Percentiles rank a stretch among this genome's conserved stretches.
Conservation (phyloP, 2,797 vertebrate genomes). For the Eurystomus glaucurus region DNA sequence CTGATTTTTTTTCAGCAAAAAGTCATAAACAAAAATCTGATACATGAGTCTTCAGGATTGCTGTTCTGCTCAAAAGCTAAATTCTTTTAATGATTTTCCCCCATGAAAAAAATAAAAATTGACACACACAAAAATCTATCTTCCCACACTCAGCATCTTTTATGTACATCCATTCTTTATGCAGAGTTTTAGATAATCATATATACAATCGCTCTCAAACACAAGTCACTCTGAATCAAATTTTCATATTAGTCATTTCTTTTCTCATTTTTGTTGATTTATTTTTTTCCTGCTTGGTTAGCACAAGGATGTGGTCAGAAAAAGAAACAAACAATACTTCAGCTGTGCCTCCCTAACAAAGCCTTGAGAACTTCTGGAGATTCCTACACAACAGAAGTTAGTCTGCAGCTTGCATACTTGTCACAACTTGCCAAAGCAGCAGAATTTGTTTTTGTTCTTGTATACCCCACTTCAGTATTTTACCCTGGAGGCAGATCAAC, state of each 20-base stretch:
- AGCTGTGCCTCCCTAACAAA: slow-evolving; percentile 15
- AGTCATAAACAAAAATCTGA: neutral
- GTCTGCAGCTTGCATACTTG: slow-evolving; percentile 7
- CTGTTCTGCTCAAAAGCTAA: neutral
- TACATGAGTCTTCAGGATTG: neutral
- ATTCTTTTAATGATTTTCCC: neutral
- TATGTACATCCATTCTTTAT: neutral
- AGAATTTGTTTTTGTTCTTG: slow-evolving; percentile 1
- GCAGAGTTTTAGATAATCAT: neutral
- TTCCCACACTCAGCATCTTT: neutral
- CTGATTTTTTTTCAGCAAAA: neutral
- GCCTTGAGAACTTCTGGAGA: slow-evolving; percentile 1
- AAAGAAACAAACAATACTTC: slow-evolving; percentile 5
- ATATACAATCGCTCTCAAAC: neutral
- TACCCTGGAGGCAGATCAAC: slow-evolving; percentile 51
- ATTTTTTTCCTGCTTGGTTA: neutral
- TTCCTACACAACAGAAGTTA: neutral
- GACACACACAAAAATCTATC: neutral
- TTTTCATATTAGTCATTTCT: neutral
- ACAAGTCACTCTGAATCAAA: neutral
- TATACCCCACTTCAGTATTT: neutral
- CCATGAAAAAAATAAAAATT: neutral
- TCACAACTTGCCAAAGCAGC: slow-evolving; percentile 41
- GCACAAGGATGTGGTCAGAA: slow-evolving; percentile 9
- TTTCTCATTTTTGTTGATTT: neutral